Base-by-base conservation (phyloP, 2,888 invertebrate genomes). In the Yponomeuta malinellus region DNA sequence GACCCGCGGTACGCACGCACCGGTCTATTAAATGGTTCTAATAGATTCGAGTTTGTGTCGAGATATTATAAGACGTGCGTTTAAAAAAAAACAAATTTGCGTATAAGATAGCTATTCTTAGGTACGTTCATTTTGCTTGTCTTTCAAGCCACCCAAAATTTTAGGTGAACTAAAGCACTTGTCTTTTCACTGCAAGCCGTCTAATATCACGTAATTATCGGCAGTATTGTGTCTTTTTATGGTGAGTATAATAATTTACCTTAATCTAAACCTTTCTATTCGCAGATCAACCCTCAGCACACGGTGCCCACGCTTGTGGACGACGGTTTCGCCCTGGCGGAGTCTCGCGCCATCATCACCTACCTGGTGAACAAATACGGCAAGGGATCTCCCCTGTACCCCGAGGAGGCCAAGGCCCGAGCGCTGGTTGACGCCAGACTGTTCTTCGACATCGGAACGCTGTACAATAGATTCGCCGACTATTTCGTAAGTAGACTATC, bases 231-330 rank as follows among this genome's bases (percentile, higher is more conserved):
- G 37, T 37, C 37, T 37, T 37, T 37, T 37, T 37, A 2, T 4
- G 23, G 23, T 23, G 23, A 23, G 23, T 23, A 23, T 23, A 23
- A 23, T 33, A 33, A 4, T 4, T 33, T 1, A 59, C 10, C 33
- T 65, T 1, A 29, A 12, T 29, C 65, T 33, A 10, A 65, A 12
- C 10, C 9, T 65, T 43, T 73, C 74, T 72, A 43, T 76, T 83
- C 84, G 29, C 85, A 96, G 96, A 85, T 97, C 66, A 97, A 97
- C 84, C 96, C 97, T 0, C 96, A 97, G 87, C 97, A 97, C 84
- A 95, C 95, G 63, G 94, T 98, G 73, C 98, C 98, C 10, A 97
- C 97, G 0, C 85, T 98, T 71, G 95, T 96, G 74, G 98, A 98
- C 87, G 95, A 96, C 78, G 97, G 96, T 0, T 95, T 97, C 80